phyloP scores from a whole-genome alignment of 2,797 vertebrate species.

The Paramormyrops hopkinsi region DNA sequence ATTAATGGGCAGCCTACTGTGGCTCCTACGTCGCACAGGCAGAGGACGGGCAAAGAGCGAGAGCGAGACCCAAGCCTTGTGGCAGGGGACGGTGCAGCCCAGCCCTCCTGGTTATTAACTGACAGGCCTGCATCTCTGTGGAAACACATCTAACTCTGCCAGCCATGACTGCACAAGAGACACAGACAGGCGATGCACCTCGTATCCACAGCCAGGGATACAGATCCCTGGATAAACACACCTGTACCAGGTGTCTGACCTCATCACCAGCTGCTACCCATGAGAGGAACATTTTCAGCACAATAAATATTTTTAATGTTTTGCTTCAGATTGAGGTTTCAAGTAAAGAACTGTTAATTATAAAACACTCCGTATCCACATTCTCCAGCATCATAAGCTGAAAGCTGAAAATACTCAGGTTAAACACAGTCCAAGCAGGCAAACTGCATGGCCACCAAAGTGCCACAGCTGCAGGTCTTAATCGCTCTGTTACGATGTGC shows the following conservation, averaged over 20 bases:
- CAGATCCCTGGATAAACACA: not conserved
- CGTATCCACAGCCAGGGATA: not conserved
- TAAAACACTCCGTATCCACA: not conserved
- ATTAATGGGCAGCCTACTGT: not conserved
- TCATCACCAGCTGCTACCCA: not conserved
- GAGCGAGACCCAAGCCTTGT: not conserved
- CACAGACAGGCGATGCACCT: not conserved
- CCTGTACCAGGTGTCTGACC: not conserved
- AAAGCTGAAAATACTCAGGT: not conserved
- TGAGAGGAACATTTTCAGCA: not conserved
- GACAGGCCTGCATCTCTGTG: not conserved
- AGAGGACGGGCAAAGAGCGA: not conserved
- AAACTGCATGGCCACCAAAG: not conserved
- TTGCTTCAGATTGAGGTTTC: not conserved
- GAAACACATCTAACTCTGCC: not conserved
- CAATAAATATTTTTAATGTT: not conserved
- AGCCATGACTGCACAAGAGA: not conserved
- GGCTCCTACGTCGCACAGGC: not conserved
- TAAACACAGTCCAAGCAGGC: not conserved
- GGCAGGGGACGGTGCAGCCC: not conserved
- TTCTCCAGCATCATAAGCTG: not conserved
- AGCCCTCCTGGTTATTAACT: not conserved
- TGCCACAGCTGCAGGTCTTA: conserved; percentile 39
- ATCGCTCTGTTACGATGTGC: conserved; percentile 32
- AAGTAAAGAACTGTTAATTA: not conserved